Base-by-base conservation (phyloP, 2,113 vertebrate genomes). In the Choloepus hoffmanni region DNA sequence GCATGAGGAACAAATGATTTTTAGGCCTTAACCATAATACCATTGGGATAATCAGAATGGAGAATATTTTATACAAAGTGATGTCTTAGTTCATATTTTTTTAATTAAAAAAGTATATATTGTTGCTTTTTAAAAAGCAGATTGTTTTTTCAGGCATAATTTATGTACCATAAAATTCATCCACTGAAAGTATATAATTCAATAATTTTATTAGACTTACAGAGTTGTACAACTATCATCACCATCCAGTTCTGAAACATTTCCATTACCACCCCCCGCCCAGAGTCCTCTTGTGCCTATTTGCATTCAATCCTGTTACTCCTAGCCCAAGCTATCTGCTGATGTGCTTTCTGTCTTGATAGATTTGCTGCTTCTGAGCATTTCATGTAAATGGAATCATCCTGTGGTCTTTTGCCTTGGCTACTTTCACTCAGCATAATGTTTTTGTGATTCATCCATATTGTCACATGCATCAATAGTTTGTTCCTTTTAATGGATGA, bases 1-100 rank as follows among this genome's bases (percentile, higher is more conserved):
- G 5, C 16, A 40, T 19, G 26, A 82, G 28, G 23, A 86, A 87
- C 13, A 50, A 40, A 55, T 30, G n/a, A 81, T 68, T 76, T 77
- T 14, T 62, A 76, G 53, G 23, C 23, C 50, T 26, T 16, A 60
- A 30, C 58, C 15, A 0, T 70, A 45, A 55, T 21, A 72, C 19
- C 19, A 10, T 58, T 21, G 48, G 40, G 8, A 74, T 28, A 43
- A 67, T 74, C 48, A 68, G 65, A 58, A 74, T 36, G 60, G 48
- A 73, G 21, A 40, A 43, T 33, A 16, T 33, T 84, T 94, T 89
- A 85, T 10, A 73, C 24, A 28, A 92, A 82, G 65, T 48, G n/a
- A 81, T 45, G 45, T 36, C 50, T 90, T 50, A 50, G 60, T 76
- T 92, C 81, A 67, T 58, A 58, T 58, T 24, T 11, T 82, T 90